Evolutionary conservation across 2,113 vertebrate genomes (phyloP).

Genomic region (Halcyon malimbica): DNA sequence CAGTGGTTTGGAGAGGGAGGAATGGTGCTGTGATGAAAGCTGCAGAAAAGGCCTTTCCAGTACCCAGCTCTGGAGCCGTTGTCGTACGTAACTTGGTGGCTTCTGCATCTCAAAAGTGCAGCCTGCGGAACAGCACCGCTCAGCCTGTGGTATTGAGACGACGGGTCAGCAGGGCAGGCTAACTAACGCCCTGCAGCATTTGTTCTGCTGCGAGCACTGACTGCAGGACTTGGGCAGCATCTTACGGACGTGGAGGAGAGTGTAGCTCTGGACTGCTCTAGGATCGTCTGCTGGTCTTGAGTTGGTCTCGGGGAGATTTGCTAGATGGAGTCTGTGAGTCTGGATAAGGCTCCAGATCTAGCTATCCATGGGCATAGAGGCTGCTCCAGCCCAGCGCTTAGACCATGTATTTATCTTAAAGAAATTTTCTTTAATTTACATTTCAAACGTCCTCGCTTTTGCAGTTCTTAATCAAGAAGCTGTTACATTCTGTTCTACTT

Average conservation of each 20-base stretch:
- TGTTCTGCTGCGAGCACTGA: neutral
- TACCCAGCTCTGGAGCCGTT: neutral
- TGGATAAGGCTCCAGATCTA: neutral
- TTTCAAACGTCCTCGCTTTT: neutral
- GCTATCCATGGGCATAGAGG: neutral
- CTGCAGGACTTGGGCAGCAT: neutral
- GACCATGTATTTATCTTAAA: neutral
- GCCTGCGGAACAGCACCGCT: neutral
- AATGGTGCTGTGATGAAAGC: neutral
- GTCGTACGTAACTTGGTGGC: no score
- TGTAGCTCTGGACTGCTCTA: neutral
- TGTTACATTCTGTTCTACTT: neutral
- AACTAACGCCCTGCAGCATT: neutral
- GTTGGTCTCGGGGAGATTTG: neutral
- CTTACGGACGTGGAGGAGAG: neutral
- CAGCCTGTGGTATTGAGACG: neutral
- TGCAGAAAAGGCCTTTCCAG: neutral
- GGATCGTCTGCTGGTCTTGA: fast-evolving
- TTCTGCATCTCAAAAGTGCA: neutral
- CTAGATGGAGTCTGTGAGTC: neutral
- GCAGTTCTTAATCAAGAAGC: neutral
- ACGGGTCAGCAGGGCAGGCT: neutral
- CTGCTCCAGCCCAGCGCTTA: neutral
- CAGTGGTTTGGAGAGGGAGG: neutral
- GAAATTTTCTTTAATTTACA: neutral